Conservation (phyloP, 2,888 invertebrate species). For the Drosophila meridionalis region DNA sequence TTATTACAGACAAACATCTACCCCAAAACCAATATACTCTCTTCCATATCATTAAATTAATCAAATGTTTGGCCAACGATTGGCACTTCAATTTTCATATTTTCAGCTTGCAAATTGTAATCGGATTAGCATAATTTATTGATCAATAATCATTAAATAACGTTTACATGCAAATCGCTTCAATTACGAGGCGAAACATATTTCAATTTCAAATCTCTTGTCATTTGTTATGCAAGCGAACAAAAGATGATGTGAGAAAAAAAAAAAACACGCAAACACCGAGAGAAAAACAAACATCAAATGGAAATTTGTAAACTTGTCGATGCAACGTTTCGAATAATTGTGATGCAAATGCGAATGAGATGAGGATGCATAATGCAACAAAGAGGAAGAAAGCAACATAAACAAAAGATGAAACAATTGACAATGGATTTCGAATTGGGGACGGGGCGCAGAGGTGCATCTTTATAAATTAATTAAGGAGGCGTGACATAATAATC, state of each 20-base stretch:
- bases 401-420: constrained; percentile 29
- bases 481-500: constrained; percentile 75
- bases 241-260: constrained; percentile 19
- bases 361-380: constrained; percentile 35
- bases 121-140: constrained; percentile 52
- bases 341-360: constrained; percentile 64
- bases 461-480: constrained; percentile 70
- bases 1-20: no score
- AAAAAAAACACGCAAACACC: constrained; percentile 7
- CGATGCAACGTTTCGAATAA: constrained; percentile 61
- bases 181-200: constrained; percentile 57
- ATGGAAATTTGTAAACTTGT: constrained; percentile 53
- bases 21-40: neutral
- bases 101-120: constrained; percentile 33
- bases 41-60: neutral
- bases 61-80: constrained; percentile 4
- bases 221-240: constrained; percentile 44
- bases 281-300: constrained; percentile 32
- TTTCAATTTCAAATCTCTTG: constrained; percentile 31
- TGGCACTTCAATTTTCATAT: neutral
- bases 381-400: constrained; percentile 16
- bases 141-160: constrained; percentile 57
- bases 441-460: constrained; percentile 19
- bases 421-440: constrained; percentile 38
- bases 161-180: constrained; percentile 56